These are phyloP conservation scores for Patagioenas fasciata DNA, from an alignment of 2,113 vertebrate species.

Conservation along the genomic window DNA sequence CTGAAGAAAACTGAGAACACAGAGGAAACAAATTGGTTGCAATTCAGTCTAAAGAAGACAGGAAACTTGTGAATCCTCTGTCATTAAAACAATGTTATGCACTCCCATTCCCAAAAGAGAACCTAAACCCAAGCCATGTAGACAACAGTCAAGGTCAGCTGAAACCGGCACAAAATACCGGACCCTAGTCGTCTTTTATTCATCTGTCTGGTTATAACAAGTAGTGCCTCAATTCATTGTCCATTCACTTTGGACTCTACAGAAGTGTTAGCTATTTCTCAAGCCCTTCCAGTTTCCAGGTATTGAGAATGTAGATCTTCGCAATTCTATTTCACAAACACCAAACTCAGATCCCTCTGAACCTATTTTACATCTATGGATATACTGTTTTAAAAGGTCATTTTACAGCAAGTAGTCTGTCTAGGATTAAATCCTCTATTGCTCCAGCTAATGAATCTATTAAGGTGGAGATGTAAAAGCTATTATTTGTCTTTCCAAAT, in stretches of 20 bases:
- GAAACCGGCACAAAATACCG: background rate
- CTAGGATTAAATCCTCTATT: background rate
- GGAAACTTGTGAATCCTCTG: background rate
- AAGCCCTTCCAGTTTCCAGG: background rate
- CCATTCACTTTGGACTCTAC: background rate
- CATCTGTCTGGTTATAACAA: background rate
- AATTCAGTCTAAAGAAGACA: background rate
- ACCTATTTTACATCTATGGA: background rate
- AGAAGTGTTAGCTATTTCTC: background rate
- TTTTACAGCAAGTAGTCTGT: background rate
- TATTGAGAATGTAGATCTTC: background rate
- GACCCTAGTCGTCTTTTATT: background rate
- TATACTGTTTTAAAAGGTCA: background rate
- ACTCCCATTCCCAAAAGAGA: background rate
- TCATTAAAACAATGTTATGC: background rate
- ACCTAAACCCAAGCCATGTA: background rate
- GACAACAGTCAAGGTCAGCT: background rate
- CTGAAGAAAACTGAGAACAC: background rate
- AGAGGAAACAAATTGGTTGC: background rate
- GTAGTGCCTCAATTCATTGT: background rate
- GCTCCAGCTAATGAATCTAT: background rate
- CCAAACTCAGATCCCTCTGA: background rate
- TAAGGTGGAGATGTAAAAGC: background rate
- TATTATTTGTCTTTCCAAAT: background rate
- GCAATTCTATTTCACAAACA: background rate